Evolutionary conservation across 2,797 vertebrate species (phyloP), one percentile per base, ranked within the genome.

Genomic region (Gymnothorax reevesii): DNA sequence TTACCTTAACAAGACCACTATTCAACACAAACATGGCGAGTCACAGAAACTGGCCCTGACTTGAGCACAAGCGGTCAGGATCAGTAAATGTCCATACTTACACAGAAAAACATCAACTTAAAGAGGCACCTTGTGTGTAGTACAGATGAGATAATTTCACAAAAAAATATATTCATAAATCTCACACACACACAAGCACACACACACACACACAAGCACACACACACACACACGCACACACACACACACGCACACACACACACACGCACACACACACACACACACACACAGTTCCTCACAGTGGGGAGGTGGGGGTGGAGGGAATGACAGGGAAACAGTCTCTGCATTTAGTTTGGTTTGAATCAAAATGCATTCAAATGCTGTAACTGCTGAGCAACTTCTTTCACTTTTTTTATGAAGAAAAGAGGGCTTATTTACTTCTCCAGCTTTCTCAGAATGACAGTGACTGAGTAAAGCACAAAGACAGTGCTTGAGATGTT

Each of bases 11-110:
- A 73, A 3, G 49, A 57, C 75, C 20, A 27, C 60, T 20, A 52
- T 77, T 79, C 49, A 83, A 86, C 57, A 88, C 54, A 83, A 83
- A 87, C 75, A 87, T 3, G 55, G 59, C 75, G 49, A 64, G 83
- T 85, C 57, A 82, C 9, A 80, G 22, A 17, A n/a, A 22, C 17
- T 55, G 77, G 49, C 49, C 22, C 42, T 13, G 77, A 55, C 77
- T 22, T 59, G 42, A 49, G 17, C 20, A n/a, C 1, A 42, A 52
- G 8, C 5, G 69, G 73, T 17, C 73, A 77, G 25, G n/a, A 27
- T 27, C 7, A 49, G 55, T 5, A 27, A 73, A 73, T 73, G 69
- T 33, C 66, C 8, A 12, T 73, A 62, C 20, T 12, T 13, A 33
- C 10, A 73, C 12, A 42, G 9, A 73, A 25, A 73, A 25, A 73